A percentile compares a stretch with the other conserved stretches of the same genome.
These are phyloP conservation scores for Odobenus rosmarus DNA, from an alignment of 2,113 vertebrate species.

Conservation along the genomic window DNA sequence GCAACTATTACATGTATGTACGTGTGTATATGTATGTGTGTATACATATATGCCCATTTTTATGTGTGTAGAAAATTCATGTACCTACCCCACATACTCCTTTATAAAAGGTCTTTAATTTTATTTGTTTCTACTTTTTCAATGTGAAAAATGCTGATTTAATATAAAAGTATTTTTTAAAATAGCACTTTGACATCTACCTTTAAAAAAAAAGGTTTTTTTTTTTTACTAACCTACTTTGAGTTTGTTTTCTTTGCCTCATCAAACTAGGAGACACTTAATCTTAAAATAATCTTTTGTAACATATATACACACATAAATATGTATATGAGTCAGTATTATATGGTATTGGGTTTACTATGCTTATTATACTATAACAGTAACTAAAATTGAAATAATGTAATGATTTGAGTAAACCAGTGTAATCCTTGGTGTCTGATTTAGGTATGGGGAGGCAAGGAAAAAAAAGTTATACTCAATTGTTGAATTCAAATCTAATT, in stretches of 20 bases:
- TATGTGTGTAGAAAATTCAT: background rate
- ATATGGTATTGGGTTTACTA: background rate
- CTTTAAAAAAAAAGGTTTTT: slow-evolving; percentile 20
- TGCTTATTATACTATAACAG: background rate
- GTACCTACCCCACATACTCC: background rate
- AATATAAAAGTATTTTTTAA: background rate
- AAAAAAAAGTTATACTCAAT: background rate
- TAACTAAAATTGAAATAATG: background rate
- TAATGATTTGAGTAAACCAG: background rate
- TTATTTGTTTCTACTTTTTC: slow-evolving; percentile 41
- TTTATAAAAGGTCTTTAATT: background rate
- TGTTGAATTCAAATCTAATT: slow-evolving; percentile 35
- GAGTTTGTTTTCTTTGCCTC: background rate
- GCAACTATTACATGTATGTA: background rate
- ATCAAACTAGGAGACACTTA: background rate
- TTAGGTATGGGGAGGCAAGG: background rate
- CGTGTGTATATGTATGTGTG: background rate
- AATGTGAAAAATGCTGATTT: background rate
- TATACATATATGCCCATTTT: background rate
- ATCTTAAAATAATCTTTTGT: slow-evolving; percentile 48
- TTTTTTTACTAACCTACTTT: background rate
- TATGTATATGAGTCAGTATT: background rate
- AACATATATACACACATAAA: background rate
- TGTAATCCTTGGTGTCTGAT: background rate
- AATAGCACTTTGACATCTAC: background rate